These are phyloP conservation scores for Drosophila ogumai DNA, from an alignment of 1,140 invertebrate species.

Conservation along the genomic window DNA sequence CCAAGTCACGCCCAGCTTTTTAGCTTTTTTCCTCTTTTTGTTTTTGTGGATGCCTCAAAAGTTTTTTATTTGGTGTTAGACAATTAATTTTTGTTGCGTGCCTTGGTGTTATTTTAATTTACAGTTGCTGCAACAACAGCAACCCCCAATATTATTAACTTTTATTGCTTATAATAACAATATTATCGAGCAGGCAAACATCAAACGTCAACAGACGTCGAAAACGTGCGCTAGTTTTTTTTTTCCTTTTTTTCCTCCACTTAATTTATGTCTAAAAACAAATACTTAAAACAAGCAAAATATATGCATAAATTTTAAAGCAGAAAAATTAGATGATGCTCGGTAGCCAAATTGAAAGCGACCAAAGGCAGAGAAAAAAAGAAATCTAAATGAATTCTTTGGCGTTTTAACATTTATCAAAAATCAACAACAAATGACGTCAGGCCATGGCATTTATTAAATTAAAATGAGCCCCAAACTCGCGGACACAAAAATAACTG, in stretches of 20 bases:
- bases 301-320: slow-evolving; percentile 53
- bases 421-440: slow-evolving; percentile 76
- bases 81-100: slow-evolving; percentile 84
- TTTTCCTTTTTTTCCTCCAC: not conserved
- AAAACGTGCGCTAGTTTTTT: slow-evolving; percentile 38
- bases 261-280: slow-evolving; percentile 64
- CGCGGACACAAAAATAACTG: slow-evolving; percentile 39
- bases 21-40: slow-evolving; percentile 3
- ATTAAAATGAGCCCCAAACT: slow-evolving; percentile 55
- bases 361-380: slow-evolving; percentile 12
- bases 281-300: slow-evolving; percentile 38
- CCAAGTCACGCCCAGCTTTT: slow-evolving; percentile 61
- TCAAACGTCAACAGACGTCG: slow-evolving; percentile 28
- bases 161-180: slow-evolving; percentile 61
- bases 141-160: slow-evolving; percentile 50
- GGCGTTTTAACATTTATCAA: slow-evolving; percentile 64
- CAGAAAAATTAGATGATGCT: slow-evolving; percentile 40
- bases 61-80: slow-evolving; percentile 84
- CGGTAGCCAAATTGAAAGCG: slow-evolving; percentile 31
- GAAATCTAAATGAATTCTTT: slow-evolving; percentile 42
- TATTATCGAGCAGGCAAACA: slow-evolving; percentile 58
- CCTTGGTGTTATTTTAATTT: slow-evolving; percentile 81
- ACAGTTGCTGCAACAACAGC: slow-evolving; percentile 58
- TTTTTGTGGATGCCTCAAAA: slow-evolving; percentile 40
- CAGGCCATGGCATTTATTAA: slow-evolving; percentile 63